These are phyloP conservation scores for Crypturellus tataupa DNA, from an alignment of 2,797 vertebrate genomes.

Conservation along the genomic window DNA sequence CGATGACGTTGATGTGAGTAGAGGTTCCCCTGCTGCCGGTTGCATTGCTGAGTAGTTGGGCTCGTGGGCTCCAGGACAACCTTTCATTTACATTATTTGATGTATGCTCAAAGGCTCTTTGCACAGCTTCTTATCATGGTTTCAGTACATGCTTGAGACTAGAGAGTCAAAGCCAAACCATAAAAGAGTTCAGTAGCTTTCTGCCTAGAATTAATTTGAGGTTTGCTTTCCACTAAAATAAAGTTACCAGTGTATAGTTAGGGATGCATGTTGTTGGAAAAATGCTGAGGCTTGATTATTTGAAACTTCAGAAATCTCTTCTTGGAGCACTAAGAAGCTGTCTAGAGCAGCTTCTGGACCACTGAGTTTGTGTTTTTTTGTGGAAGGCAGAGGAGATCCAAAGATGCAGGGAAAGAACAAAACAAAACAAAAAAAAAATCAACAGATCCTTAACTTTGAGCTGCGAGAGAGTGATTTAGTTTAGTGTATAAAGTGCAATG, in stretches of 20 bases:
- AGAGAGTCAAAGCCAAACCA: too few relatives aligned
- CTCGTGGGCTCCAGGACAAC: neutral
- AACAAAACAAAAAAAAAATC: too few relatives aligned
- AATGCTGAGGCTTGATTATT: neutral
- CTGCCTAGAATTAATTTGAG: neutral
- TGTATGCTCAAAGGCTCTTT: neutral
- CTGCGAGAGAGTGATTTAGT: neutral
- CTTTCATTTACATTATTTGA: neutral
- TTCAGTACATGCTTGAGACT: neutral
- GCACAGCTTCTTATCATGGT: neutral
- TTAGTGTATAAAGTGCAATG: rapidly evolving
- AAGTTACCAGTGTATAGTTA: neutral
- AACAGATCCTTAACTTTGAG: neutral
- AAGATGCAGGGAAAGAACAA: neutral
- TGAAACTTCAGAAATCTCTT: neutral
- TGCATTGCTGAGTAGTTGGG: neutral
- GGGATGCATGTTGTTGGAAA: neutral
- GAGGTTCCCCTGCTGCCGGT: neutral
- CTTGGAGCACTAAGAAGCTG: neutral
- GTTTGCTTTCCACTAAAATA: neutral
- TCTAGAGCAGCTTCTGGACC: neutral
- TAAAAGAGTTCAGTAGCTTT: neutral
- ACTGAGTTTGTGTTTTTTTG: neutral
- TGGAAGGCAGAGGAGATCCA: neutral
- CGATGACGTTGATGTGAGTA: neutral